Evolutionary conservation across 2,797 vertebrate species (phyloP).

Genomic region (Setipinna tenuifilis): DNA sequence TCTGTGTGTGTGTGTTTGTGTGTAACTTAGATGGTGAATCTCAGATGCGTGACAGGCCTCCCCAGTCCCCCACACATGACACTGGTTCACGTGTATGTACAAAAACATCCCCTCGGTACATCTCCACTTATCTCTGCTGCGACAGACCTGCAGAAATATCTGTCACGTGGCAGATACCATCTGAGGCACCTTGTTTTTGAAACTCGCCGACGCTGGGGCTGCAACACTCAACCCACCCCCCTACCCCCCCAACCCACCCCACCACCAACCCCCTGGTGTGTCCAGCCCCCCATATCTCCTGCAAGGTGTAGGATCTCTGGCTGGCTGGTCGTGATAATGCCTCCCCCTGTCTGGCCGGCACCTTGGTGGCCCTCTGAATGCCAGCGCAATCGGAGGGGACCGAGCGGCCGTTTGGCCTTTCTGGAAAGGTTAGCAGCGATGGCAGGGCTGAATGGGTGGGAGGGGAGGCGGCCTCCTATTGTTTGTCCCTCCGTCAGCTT

Average conservation of each 20-base stretch:
- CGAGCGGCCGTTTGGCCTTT: neutral
- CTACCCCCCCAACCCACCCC: too few relatives aligned
- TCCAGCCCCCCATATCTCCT: neutral
- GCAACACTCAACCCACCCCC: neutral
- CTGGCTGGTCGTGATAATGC: neutral
- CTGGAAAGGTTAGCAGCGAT: neutral
- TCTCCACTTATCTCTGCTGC: neutral
- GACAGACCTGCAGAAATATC: neutral
- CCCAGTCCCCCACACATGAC: neutral
- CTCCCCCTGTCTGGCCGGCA: neutral
- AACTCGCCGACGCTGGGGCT: neutral
- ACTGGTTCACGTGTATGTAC: neutral
- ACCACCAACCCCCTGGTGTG: neutral
- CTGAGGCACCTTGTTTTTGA: conserved; percentile 8
- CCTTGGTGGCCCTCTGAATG: neutral
- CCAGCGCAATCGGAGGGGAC: neutral
- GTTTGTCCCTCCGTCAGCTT: neutral
- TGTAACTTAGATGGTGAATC: neutral
- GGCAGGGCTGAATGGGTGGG: neutral
- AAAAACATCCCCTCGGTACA: neutral
- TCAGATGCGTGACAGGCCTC: neutral
- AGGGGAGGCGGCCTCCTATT: neutral
- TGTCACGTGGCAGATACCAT: neutral
- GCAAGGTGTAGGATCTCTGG: neutral
- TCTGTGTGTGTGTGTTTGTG: neutral